Evolutionary conservation across 1,140 invertebrate species (phyloP), one percentile per base, ranked within the genome.

Genomic region (Ganaspis sp.): DNA sequence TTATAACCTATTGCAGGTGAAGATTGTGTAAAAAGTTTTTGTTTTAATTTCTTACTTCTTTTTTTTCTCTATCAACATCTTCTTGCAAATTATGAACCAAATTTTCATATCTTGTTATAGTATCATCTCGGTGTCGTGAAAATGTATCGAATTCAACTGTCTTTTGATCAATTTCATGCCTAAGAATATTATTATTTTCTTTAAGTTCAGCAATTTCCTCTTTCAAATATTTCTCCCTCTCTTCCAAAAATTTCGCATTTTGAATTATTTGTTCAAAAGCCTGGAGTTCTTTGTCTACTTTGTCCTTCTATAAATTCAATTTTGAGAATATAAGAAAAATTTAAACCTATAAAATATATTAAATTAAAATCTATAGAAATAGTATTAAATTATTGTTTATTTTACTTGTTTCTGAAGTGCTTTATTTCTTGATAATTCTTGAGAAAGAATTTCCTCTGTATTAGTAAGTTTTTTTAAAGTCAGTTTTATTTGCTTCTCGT

Each of bases 121-220:
- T 85, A 8, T 80, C 76, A 40, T 89, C 79, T 15, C 88, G 82
- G 77, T 89, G 86, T 53, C 78, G 86, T 58, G 73, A 83, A 54
- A 90, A 91, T 4, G 77, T 19, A 26, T 88, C 79, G 83, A 90
- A 84, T 69, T 90, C 89, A 0, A 21, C 75, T 5, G 89, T 83
- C 9, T 78, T 82, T n/a, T 81, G 77, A 0, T 26, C n/a, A 0
- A 89, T 9, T 71, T 38, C 74, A 15, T 72, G 80, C 53, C 81
- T 79, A 5, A 89, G 6, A 5, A 15, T 64, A 1, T 29, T 5
- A 29, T 83, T 83, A 9, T 71, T 54, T 9, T 38, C 69, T 74
- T 81, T 81, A 6, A 87, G 34, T 17, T 75, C 77, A 17, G 84
- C 81, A 29, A 77, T 87, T 34, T 88, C 87, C 0, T 54, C 12